Evolutionary conservation across 2,888 invertebrate genomes (phyloP), one percentile per base, ranked within the genome.

Genomic region (Elysia crispata): DNA sequence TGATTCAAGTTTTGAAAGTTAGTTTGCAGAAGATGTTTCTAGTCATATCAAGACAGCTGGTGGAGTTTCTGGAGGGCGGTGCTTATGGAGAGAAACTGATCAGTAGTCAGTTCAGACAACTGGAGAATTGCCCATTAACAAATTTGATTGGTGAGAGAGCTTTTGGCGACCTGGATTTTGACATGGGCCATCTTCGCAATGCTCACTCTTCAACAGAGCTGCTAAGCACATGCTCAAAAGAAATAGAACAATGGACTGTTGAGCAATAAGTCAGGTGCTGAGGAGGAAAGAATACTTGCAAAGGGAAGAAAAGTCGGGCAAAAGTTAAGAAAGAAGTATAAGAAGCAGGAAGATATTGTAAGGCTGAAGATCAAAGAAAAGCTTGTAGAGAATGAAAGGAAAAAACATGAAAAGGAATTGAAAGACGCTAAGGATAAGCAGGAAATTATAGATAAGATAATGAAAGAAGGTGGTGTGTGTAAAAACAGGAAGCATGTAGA

Each of bases 91-190:
- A 25, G 28, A 13, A 28, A 11, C 23, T 25, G 1, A 25, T 5
- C 5, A 66, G 28, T 25, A 25, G 25, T 1, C 13, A 18, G 66
- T 13, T 66, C 18, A 66, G 3, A 25, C 18, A 66, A 41, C 11
- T 70, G 70, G 6, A 70, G 41, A n/a, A 70, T 33, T 31, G 70
- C 8, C 70, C 31, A 1, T 11, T 31, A 8, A 70, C 70, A 41
- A 70, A 70, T 33, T n/a, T 70, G 20, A n/a, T 30, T n/a, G 70
- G 70, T 1, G 70, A 70, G 70, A 8, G 15, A 15, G 33, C 31
- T 28, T 70, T 70, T 41, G 70, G 70, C 1, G 70, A 70, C 30
- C 70, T 70, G 8, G 70, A 70, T 20, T 31, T 33, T n/a, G 41
- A 41, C 33, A 30, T 70, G 41, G 33, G 33, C n/a, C 33, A 6